Base-by-base conservation (phyloP, 2,888 invertebrate species). In the Megalurothrips usitatus region DNA sequence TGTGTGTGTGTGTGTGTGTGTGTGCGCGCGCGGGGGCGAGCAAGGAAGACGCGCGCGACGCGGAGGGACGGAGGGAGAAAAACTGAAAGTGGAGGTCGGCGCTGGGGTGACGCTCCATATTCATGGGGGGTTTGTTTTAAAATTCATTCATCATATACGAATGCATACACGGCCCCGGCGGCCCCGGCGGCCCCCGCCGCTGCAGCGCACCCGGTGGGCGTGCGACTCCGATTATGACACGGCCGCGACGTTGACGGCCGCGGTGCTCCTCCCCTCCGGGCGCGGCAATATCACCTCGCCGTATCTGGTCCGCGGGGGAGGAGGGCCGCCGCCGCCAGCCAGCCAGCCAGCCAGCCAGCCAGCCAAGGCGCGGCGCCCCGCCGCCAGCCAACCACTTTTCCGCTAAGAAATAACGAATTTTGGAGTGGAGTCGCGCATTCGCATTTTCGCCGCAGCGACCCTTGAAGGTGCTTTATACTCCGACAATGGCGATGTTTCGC, bases 141-240 rank as follows among this genome's bases (percentile, higher is more conserved):
- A 75, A 75, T 75, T 84, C 85, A 85, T 87, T 87, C 86, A 86
- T 86, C 87, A 87, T 86, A 85, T 85, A 86, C 85, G 84, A 12
- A 58, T 10, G 58, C 58, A 14, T n/a, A 43, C 34, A n/a, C n/a
- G n/a, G n/a, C n/a, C n/a, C n/a, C n/a, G n/a, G n/a, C n/a, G n/a
- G n/a, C n/a, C n/a, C n/a, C n/a, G n/a, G n/a, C n/a, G n/a, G n/a
- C n/a, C n/a, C 52, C 14, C 84, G 83, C 83, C 84, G 83, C 82
- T 82, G 79, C 82, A 84, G 80, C 81, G 83, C 83, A 43, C 34
- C 6, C 34, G 34, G 34, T 43, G 34, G 34, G 34, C 34, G 34
- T 43, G 34, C 3, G 3, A 6, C 34, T 6, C 34, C 34, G 34
- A 6, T 43, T 43, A 43, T 43, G 34, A 43, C 34, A 6, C 34